Evolutionary conservation across 2,888 invertebrate genomes (phyloP).

Genomic region (Molorchus minor): DNA sequence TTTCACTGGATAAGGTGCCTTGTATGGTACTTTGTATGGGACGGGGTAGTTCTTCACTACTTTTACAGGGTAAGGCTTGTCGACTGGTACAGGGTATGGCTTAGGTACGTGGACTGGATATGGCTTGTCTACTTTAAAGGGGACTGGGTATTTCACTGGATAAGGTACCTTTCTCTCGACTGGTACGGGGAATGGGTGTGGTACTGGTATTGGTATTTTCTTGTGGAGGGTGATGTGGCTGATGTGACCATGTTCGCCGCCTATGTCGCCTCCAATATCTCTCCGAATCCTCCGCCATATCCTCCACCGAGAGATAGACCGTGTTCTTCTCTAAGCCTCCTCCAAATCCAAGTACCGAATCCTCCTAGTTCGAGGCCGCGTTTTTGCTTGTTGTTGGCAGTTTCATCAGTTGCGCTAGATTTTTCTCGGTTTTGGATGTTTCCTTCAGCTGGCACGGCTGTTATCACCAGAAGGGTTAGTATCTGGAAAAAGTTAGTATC

Average conservation of each 20-base stretch:
- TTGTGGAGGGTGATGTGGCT: constrained; percentile 71
- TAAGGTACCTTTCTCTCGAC: constrained; percentile 76
- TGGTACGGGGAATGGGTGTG: constrained; percentile 69
- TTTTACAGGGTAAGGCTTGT: constrained; percentile 64
- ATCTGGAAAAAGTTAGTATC: constrained; percentile 37
- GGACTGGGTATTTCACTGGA: constrained; percentile 64
- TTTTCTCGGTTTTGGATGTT: constrained; percentile 46
- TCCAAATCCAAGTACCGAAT: constrained; percentile 25
- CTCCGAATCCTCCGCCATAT: constrained; percentile 31
- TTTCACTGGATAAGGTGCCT: constrained; percentile 53
- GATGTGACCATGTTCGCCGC: constrained; percentile 52
- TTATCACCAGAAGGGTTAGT: constrained; percentile 46
- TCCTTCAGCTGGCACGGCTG: constrained; percentile 44
- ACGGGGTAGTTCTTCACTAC: constrained; percentile 62
- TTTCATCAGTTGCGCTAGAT: constrained; percentile 48
- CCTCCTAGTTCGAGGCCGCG: constrained; percentile 43
- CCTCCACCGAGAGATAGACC: no score
- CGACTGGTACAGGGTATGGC: constrained; percentile 70
- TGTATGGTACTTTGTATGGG: constrained; percentile 61
- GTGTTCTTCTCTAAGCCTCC: no score
- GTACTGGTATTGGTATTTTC: constrained; percentile 67
- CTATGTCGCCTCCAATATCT: constrained; percentile 41
- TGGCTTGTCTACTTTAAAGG: constrained; percentile 68
- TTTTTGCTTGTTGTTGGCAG: constrained; percentile 46
- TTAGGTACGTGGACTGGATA: constrained; percentile 72